Percentiles rank a stretch among this genome's conserved stretches.
These are phyloP conservation scores for Mesocricetus auratus DNA, from an alignment of 2,113 vertebrate genomes.

Conservation along the genomic window DNA sequence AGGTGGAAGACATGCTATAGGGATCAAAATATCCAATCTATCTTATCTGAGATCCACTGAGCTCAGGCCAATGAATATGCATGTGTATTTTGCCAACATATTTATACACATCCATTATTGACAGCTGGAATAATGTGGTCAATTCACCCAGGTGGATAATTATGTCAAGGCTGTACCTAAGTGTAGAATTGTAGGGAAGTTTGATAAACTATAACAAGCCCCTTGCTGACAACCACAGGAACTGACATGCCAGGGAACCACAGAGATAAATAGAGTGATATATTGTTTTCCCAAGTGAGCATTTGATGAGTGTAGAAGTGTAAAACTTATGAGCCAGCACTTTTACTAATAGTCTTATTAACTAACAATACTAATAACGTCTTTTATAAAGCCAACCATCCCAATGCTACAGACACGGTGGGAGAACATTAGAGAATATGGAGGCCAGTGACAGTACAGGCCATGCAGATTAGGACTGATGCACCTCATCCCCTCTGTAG, in stretches of 20 bases:
- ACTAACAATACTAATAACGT: background rate
- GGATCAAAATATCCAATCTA: background rate
- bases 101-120: background rate
- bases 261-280: background rate
- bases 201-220: background rate
- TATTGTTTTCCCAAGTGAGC: background rate
- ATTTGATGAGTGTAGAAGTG: background rate
- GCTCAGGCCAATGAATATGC: background rate
- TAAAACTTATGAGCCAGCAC: background rate
- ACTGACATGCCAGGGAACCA: background rate
- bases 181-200: background rate
- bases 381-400: background rate
- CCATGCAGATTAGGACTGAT: background rate
- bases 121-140: background rate
- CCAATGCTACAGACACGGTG: background rate
- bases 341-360: background rate
- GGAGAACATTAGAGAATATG: background rate
- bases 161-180: background rate
- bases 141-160: background rate
- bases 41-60: background rate
- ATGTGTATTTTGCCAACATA: background rate
- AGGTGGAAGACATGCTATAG: background rate
- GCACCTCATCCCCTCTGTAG: background rate
- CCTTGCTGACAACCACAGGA: background rate
- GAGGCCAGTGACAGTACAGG: background rate